Evolutionary conservation across 1,140 invertebrate species (phyloP).

Genomic region (Caenorhabditis briggsae): DNA sequence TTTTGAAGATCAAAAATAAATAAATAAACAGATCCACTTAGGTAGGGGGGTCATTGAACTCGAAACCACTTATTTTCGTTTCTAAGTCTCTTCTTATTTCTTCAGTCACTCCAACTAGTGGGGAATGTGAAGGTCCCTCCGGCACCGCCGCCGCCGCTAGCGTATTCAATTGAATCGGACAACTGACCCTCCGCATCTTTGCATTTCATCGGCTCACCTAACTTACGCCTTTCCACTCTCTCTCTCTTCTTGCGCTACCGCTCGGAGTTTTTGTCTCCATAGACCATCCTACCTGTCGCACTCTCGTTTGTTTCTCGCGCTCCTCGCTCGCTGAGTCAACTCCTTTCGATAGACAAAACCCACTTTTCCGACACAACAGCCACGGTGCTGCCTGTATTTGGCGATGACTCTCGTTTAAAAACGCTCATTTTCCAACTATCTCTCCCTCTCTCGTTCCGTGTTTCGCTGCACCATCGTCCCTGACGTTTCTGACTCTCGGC

Average conservation of each 20-base stretch:
- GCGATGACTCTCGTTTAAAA: not conserved
- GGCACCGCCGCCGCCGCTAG: not conserved
- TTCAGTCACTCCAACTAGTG: too few relatives aligned
- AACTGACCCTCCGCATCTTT: not conserved
- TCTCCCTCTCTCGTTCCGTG: not conserved
- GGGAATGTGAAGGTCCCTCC: too few relatives aligned
- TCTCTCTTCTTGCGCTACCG: not conserved
- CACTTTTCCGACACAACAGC: not conserved
- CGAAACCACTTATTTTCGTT: too few relatives aligned
- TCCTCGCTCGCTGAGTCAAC: not conserved
- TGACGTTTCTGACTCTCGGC: not conserved
- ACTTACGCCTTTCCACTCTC: not conserved
- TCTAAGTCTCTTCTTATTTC: too few relatives aligned
- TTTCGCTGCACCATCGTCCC: not conserved
- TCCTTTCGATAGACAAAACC: conserved; percentile 2
- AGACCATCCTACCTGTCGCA: not conserved
- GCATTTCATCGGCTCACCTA: conserved; percentile 11
- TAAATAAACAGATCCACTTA: too few relatives aligned
- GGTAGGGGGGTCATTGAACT: too few relatives aligned
- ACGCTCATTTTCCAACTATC: not conserved
- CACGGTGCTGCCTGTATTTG: conserved; percentile 29
- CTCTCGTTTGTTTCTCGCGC: not conserved
- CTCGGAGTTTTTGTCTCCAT: not conserved
- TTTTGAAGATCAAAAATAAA: too few relatives aligned
- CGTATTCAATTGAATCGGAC: not conserved